Evolutionary conservation across 2,797 vertebrate species (phyloP), one percentile per base, ranked within the genome.

Genomic region (Pseudochaenichthys georgianus): DNA sequence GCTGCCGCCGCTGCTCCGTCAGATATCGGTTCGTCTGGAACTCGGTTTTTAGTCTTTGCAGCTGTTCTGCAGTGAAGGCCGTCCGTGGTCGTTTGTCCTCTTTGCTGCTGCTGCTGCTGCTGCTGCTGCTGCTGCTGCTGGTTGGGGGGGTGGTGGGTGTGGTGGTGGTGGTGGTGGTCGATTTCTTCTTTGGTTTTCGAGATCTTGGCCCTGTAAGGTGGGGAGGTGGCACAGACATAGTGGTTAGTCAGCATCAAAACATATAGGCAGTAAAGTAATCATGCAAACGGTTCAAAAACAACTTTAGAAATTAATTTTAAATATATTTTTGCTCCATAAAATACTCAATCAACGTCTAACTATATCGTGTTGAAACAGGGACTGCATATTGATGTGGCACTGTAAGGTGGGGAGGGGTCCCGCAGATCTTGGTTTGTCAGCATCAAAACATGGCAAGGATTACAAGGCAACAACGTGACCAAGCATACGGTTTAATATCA

Each of bases 111-210:
- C 34, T 38, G 8, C n/a, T n/a, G n/a, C n/a, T n/a, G n/a, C n/a
- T n/a, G n/a, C 34, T 38, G 34, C 34, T 38, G 34, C 34, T 38
- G 34, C 34, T 38, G 34, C 34, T 38, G 34, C 34, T 38, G 34
- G 7, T 38, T 8, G 6, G 8, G 28, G 28, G 28, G 28, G 28
- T 5, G 28, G 28, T 28, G 28, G 34, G 34, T 9, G n/a, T n/a
- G n/a, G 34, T 38, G 34, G 61, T 31, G 3, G 47, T 50, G 84
- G 47, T 50, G 17, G 48, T 51, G 84, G 96, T 91, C 84, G 93
- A 91, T 94, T 98, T 98, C 96, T 97, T 98, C 97, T 99, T 99
- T 97, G 97, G 97, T 96, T 98, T 99, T 50, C 98, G 96, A 77
- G 97, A 97, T 90, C 98, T 95, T 88, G 98, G 98, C 93, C 98